phyloP scores from a whole-genome alignment of 1,140 invertebrate species.

The Cryptotermes secundus region DNA sequence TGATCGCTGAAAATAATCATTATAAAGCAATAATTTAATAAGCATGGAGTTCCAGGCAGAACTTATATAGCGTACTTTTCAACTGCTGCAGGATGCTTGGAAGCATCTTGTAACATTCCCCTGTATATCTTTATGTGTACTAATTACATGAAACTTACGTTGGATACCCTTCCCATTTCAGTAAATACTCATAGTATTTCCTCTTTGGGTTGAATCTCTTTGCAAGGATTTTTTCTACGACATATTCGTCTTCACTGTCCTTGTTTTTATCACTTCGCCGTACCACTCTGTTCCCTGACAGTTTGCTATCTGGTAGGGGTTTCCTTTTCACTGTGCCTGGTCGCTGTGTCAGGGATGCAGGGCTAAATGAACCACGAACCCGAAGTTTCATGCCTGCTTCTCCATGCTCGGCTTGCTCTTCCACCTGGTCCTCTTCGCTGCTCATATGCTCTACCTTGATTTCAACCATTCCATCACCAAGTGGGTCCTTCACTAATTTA shows the following conservation, averaged over 20 bases:
- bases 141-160: constrained; percentile 68
- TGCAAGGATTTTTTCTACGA: constrained; percentile 76
- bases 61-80: no score
- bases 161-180: constrained; percentile 78
- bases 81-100: no score
- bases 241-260: constrained; percentile 55
- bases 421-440: constrained; percentile 23
- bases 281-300: not conserved
- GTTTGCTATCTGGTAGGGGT: constrained; percentile 21
- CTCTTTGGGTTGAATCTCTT: constrained; percentile 76
- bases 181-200: constrained; percentile 73
- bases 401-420: not conserved
- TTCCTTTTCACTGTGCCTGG: not conserved
- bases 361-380: not conserved
- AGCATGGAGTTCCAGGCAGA: no score
- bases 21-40: constrained; percentile 38
- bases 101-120: no score
- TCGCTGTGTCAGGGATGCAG: not conserved
- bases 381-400: not conserved
- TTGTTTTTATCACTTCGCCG: not conserved
- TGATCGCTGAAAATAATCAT: constrained; percentile 54
- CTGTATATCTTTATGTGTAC: constrained; percentile 62
- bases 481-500: constrained; percentile 12
- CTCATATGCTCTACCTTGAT: constrained; percentile 30
- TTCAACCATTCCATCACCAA: constrained; percentile 23